phyloP scores from a whole-genome alignment of 2,797 vertebrate genomes.

The Octomys mimax region DNA sequence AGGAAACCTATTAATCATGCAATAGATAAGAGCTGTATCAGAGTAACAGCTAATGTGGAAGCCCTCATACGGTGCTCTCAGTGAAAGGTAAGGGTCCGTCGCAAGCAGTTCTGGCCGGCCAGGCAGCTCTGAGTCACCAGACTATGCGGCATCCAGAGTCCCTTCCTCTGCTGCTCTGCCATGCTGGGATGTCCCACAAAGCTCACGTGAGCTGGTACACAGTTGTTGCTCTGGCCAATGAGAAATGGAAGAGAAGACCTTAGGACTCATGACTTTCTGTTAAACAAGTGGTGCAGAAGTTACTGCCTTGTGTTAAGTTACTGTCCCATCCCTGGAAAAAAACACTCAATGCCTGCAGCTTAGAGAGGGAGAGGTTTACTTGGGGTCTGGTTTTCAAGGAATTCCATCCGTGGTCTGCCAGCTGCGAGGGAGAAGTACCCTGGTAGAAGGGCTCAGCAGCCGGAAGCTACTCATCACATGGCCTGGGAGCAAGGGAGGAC shows the following conservation, averaged over 20 bases:
- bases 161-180: not conserved
- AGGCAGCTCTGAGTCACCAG: not conserved
- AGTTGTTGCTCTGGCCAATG: not conserved
- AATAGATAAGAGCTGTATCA: not conserved
- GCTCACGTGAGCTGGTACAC: not conserved
- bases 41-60: not conserved
- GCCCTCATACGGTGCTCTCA: not conserved
- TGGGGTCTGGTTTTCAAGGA: not conserved
- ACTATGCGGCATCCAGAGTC: rapidly evolving
- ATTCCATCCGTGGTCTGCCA: not conserved
- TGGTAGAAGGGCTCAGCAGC: not conserved
- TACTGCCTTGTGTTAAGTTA: not conserved
- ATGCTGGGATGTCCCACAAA: not conserved
- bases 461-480: not conserved
- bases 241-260: not conserved
- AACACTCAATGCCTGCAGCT: not conserved
- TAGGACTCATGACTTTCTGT: not conserved
- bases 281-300: not conserved
- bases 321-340: not conserved
- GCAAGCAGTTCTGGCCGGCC: not conserved
- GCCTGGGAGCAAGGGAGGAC: not conserved
- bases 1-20: not conserved
- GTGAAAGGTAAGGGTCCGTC: not conserved
- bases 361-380: not conserved
- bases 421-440: not conserved